Base-by-base conservation (phyloP, 35 echinoderm and acorn worm species). In the Ophioderma brevispina region DNA sequence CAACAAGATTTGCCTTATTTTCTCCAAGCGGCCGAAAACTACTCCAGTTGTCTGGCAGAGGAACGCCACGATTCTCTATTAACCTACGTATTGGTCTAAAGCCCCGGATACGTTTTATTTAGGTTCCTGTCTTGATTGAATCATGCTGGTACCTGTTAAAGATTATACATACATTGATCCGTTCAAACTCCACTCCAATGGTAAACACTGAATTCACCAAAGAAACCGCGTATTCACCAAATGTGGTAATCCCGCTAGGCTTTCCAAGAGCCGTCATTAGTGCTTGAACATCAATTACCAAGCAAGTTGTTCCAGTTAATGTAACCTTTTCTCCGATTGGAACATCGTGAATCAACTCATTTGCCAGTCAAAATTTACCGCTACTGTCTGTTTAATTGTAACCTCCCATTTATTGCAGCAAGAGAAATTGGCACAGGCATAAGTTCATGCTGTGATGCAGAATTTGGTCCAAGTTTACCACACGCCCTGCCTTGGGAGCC, bases 331-430 rank as follows among this genome's bases (percentile, higher is more conserved):
- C 59, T 37, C 17, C 11, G 2, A 14, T 80, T 13, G 33, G 3
- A 15, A 70, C 23, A 70, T 70, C 28, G 10, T 70, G 59, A 15
- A 30, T 30, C 15, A 70, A 30, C 28, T 70, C 59, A 30, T 70
- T 70, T 70, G 17, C 59, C 59, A 70, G 23, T 25, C n/a, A 13
- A 13, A 25, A 70, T 70, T 70, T 70, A 30, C 59, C 28, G 59
- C 59, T 25, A 70, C 59, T 70, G 41, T 81, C 80, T 33, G 81
- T 91, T 1, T n/a, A n/a, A n/a, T n/a, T 78, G 33, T 8, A 91
- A 63, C 1, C 41, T 84, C 31, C 80, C 55, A 85, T 91, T 77
- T 25, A 92, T 55, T 6, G 76, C 36, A 37, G 90, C 83, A 81
- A 92, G 82, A 36, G 83, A 78, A 4, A 86, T 1, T 33, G 82